phyloP scores from a whole-genome alignment of 2,888 invertebrate genomes.

The Altica lythri region DNA sequence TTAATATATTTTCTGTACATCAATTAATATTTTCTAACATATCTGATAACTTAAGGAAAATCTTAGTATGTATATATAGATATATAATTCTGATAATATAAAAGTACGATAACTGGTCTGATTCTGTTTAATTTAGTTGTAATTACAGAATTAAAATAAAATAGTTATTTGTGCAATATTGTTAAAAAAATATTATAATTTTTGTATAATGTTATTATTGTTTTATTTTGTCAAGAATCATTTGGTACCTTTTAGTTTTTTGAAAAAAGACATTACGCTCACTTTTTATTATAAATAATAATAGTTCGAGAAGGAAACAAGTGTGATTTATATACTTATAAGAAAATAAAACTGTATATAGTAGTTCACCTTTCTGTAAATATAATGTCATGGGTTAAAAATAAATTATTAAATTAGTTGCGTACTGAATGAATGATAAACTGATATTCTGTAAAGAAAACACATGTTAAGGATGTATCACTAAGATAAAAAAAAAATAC shows the following conservation, averaged over 20 bases:
- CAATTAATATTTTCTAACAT: too few species aligned
- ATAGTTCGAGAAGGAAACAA: conserved; percentile 46
- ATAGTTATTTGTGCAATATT: conserved; percentile 41
- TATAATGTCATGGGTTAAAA: conserved; percentile 50
- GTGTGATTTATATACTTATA: conserved; percentile 53
- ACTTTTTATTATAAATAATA: conserved; percentile 44
- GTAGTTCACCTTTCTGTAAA: conserved; percentile 52
- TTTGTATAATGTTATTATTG: conserved; percentile 30
- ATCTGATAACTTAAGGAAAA: too few species aligned
- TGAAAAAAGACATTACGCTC: conserved; percentile 45
- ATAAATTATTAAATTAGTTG: conserved; percentile 49
- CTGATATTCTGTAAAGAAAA: conserved; percentile 45
- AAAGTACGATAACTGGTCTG: conserved; percentile 4
- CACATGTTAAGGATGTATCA: conserved; percentile 21
- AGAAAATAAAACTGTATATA: conserved; percentile 53
- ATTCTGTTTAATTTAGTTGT: conserved; percentile 3
- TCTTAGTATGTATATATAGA: too few species aligned
- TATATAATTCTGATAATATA: too few species aligned
- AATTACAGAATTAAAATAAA: conserved; percentile 16
- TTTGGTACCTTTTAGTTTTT: conserved; percentile 19
- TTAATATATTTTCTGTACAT: too few species aligned
- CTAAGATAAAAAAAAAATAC: conserved; percentile 3
- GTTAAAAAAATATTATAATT: conserved; percentile 34
- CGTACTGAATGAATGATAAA: conserved; percentile 49
- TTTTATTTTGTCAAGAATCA: conserved; percentile 39